phyloP scores from a whole-genome alignment of 2,797 vertebrate species.

The Aplochiton taeniatus region DNA sequence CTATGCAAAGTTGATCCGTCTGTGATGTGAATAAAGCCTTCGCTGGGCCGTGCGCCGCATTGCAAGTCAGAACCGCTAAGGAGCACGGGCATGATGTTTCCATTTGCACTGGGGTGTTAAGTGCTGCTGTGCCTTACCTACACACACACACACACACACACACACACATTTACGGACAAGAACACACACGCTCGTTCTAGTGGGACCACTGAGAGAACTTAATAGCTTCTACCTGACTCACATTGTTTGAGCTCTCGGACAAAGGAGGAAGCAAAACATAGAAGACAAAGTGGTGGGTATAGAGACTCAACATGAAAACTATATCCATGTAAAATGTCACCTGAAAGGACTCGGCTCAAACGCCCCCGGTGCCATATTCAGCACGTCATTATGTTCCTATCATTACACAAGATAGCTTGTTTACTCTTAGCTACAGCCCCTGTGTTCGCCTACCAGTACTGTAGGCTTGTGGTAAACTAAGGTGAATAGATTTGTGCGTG shows the following conservation, averaged over 20 bases:
- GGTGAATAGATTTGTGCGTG: background rate
- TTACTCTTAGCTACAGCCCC: conserved; percentile 14
- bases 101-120: conserved; percentile 38
- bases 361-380: too few species aligned
- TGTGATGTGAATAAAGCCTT: conserved; percentile 5
- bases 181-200: too few species aligned
- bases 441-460: background rate
- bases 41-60: conserved; percentile 17
- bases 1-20: background rate
- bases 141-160: background rate
- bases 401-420: conserved; percentile 8
- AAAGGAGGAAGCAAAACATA: too few species aligned
- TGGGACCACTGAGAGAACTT: too few species aligned
- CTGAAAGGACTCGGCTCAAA: too few species aligned
- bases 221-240: too few species aligned
- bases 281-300: too few species aligned
- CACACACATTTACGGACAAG: background rate
- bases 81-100: conserved; percentile 39
- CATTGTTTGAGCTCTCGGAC: too few species aligned
- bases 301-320: too few species aligned
- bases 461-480: too few species aligned
- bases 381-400: conserved; percentile 6
- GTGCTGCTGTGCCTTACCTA: conserved; percentile 28
- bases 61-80: conserved; percentile 26
- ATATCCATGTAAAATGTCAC: too few species aligned